Base-by-base conservation (phyloP, 2,888 invertebrate genomes). In the Nasonia oneida region DNA sequence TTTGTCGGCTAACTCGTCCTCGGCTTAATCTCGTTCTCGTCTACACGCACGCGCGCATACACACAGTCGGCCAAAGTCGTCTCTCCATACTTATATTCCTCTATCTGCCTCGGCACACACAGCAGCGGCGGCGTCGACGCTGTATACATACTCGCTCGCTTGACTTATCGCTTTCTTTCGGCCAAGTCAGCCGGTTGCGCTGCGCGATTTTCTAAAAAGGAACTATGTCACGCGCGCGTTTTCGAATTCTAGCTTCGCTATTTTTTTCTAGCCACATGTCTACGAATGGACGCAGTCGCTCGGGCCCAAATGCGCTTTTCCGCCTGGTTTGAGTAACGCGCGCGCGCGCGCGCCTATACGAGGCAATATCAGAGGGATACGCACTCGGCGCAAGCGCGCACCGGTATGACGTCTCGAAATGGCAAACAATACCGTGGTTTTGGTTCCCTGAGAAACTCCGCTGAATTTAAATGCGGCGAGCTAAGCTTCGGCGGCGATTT, bases 121-220 rank as follows among this genome's bases (percentile, higher is more conserved):
- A 14, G 15, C 14, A 57, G 33, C 67, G 67, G 0, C 2, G 29
- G 29, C 1, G 29, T 1, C 29, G 29, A 29, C 29, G 18, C 71
- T 18, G 6, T 18, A 23, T 37, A 15, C 18, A 29, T 29, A 29
- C 29, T 5, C 53, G 14, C 29, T 5, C 85, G 78, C 74, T 79
- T 75, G 82, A 79, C 82, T 86, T 83, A 70, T 79, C n/a, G 85
- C 83, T 81, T 84, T 87, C 82, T 84, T 87, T 76, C 47, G 76
- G 53, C 15, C 80, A 74, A 86, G 42, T 78, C 73, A 67, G 81
- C 61, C 85, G 77, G 57, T 61, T 12, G 76, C 70, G 70, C 47
- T 74, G 29, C 37, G 23, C 53, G 57, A 70, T 71, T 77, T 83
- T 83, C 47, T 18, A 77, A 70, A 76, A 76, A 77, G 77, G 29